Base-by-base conservation (phyloP, 2,113 vertebrate genomes). In the Corythaeola cristata region DNA sequence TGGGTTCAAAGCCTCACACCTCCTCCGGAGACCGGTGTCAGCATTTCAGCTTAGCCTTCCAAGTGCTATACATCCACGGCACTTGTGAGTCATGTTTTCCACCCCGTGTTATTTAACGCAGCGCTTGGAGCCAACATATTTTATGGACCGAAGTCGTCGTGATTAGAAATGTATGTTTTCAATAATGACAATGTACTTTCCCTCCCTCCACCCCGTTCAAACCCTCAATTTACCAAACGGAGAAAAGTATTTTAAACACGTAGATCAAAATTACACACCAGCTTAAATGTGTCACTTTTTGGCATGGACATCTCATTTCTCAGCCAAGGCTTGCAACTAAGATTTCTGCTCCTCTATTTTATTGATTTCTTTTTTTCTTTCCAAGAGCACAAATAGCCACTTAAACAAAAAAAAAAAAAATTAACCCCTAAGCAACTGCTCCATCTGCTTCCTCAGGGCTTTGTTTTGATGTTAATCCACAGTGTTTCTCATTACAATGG, bases 211-310 rank as follows among this genome's bases (percentile, higher is more conserved):
- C 63, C 85, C 79, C 2, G 0, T 55, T 72, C 76, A 56, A 68
- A 64, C 83, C 94, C 86, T 96, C 68, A 52, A 45, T 95, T 95
- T 96, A 89, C 37, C 39, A 89, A 96, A 94, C 0, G 9, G 9
- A 32, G 93, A 89, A 76, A 98, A 97, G 66, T 91, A 97, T 98
- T 95, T 95, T 89, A 97, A 97, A 79, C 96, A 94, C 0, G 80
- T 69, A 88, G 95, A 91, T 95, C 27, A 78, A 95, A 98, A 98
- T 97, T 93, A 92, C 58, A 76, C 94, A 50, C 94, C n/a, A 44
- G 85, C 95, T 93, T 87, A 69, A 90, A 64, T 9, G 53, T 77
- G 69, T 96, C 71, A 66, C 15, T 52, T 92, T 41, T 92, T 98
- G 98, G 98, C 97, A 88, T 12, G 0, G 64, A 4, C 66, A 3